Evolutionary conservation across 2,888 invertebrate genomes (phyloP), one percentile per base, ranked within the genome.

Genomic region (Timema cristinae): DNA sequence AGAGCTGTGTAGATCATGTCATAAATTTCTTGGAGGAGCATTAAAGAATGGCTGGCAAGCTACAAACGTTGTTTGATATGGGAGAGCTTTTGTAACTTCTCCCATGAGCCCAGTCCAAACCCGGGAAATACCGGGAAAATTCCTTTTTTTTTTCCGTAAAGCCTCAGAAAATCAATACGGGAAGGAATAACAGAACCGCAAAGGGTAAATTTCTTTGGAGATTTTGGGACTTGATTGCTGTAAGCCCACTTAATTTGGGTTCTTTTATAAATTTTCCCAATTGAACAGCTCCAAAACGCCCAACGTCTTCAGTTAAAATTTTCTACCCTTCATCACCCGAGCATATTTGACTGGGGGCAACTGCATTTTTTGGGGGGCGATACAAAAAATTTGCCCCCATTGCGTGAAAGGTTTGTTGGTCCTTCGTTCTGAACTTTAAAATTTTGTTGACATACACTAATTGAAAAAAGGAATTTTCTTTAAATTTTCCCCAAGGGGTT

Each of bases 381-480:
- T 13, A 59, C 8, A 59, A n/a, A 59, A 0, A 11, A 63, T 63
- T 16, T 10, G n/a, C 47, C 16, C 47, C 47, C 7, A 32, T 63
- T 63, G 9, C 13, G 47, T 63, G 63, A 63, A 63, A 32, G 7
- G 32, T 63, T n/a, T n/a, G 5, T 63, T 63, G 63, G 47, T 32
- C 63, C 63, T 8, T 63, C 63, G 63, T 47, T 32, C 63, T 63
- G 16, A 16, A 32, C 32, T 1, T 63, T 63, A 15, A 63, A 63
- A 63, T 63, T 7, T 5, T 32, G 7, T 63, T 63, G 47, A 16
- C 7, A 47, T 63, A 63, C 9, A 63, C 63, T 13, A 47, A 6
- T 47, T 15, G 63, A 11, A 32, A 63, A 63, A 63, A 63, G 16
- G 7, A 47, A 48, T 47, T 16, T 47, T 6, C 9, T 6, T 63